Evolutionary conservation across 1,140 invertebrate species (phyloP), one percentile per base, ranked within the genome.

Genomic region (Ruditapes philippinarum): DNA sequence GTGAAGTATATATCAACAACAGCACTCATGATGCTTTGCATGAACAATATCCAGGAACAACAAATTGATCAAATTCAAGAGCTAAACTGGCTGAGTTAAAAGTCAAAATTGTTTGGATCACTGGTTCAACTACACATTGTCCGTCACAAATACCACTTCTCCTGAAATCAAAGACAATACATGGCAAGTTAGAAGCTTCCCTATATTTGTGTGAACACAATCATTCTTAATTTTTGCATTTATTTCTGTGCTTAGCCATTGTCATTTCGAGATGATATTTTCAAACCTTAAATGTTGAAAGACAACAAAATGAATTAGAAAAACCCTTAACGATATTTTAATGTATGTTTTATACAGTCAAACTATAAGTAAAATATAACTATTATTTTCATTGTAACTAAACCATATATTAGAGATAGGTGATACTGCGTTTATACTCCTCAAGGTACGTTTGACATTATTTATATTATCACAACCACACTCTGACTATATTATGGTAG

Each of bases 1-100:
- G n/a, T n/a, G n/a, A n/a, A n/a, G n/a, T n/a, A n/a, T n/a, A n/a
- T n/a, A n/a, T n/a, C n/a, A n/a, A n/a, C n/a, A n/a, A n/a, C n/a
- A n/a, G n/a, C n/a, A n/a, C n/a, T 45, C 42, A 45, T 5, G 42
- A 45, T 45, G 42, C 42, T 45, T 70, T 70, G 28, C 65, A 70
- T 17, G 65, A 70, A 40, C 65, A 70, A 70, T 70, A 70, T n/a
- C 65, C 65, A 2, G 65, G 65, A 22, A 70, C 36, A 17, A 40
- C 14, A 38, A 70, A 70, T 11, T 70, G 65, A 17, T 70, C 65
- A 17, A 70, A 70, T 4, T 70, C 33, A 22, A 70, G 28, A 9
- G 28, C 7, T 14, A 9, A 0, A 45, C 5, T 45, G 14, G 7
- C 17, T 19, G 14, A 17, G 22, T 70, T 40, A 70, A 7, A 70